Evolutionary conservation across 2,888 invertebrate genomes (phyloP), one percentile per base, ranked within the genome.

Genomic region (Xanthorhoe spadicearia): DNA sequence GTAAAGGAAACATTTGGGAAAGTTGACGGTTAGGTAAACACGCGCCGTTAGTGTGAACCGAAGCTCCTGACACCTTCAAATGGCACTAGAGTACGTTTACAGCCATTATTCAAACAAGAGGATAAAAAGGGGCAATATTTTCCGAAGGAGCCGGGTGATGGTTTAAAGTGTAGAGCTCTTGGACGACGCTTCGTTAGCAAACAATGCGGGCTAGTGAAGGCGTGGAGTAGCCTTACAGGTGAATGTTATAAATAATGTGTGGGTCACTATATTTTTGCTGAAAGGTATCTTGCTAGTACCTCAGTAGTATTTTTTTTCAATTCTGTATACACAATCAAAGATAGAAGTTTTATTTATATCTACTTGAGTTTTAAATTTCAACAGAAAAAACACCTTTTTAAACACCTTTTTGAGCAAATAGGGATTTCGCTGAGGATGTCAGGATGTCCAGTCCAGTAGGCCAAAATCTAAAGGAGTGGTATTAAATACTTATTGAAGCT

Each of bases 121-220:
- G 89, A 90, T 92, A 92, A 92, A 92, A 92, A 92, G 90, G 83
- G 89, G 89, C 89, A 91, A 93, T 92, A 93, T 93, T 93, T 93
- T 92, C 86, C 83, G 84, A 89, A 89, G 89, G 87, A 89, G 83
- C 89, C 87, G 86, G 87, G 86, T 88, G 90, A 90, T 90, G 92
- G 89, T 91, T 92, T 91, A 91, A 90, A 92, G 92, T 91, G 92
- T 89, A 88, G 89, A 89, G 89, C 91, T 86, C 89, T 91, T 82
- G 84, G 83, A 80, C 84, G 87, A 83, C 86, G 87, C 86, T 92
- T 92, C 91, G 92, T 92, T 92, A 92, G 89, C 89, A 92, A 93
- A 92, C 92, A 93, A 90, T 86, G 82, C 83, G 77, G 73, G 83
- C 72, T 82, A 83, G 76, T 48, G 77, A 65, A 73, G 54, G 73